Conservation (phyloP, 2,113 vertebrate species). For the Theristicus caerulescens region DNA sequence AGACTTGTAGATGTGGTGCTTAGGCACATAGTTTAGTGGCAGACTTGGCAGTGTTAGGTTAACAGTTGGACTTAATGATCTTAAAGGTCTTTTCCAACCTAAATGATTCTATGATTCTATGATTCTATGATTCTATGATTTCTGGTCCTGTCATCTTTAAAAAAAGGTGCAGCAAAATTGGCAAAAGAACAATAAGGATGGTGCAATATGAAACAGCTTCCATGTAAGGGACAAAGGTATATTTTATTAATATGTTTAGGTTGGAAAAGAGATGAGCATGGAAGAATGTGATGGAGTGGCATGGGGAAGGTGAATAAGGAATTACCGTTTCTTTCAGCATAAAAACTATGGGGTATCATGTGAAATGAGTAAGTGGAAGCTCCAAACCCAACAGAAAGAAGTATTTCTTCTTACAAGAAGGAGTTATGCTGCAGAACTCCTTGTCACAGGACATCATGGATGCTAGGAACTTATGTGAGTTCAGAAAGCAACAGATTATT, state of each 20-base stretch:
- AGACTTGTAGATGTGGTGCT: no score
- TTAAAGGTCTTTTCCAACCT: no score
- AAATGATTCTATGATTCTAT: no score
- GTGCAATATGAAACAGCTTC: not conserved
- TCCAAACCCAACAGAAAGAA: not conserved
- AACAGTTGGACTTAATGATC: no score
- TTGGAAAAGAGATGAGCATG: not conserved
- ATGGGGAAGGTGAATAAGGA: not conserved
- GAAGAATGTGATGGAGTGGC: not conserved
- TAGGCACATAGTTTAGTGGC: no score
- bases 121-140: not conserved
- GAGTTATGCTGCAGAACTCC: not conserved
- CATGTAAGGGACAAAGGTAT: not conserved
- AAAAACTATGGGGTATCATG: not conserved
- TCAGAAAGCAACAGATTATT: not conserved
- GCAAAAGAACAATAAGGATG: not conserved
- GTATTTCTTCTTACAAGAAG: not conserved
- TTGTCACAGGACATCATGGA: not conserved
- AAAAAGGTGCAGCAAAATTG: not conserved
- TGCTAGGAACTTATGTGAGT: not conserved
- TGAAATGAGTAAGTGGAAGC: not conserved
- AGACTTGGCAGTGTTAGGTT: no score
- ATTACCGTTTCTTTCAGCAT: not conserved
- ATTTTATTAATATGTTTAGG: not conserved
- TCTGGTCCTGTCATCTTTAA: not conserved